phyloP scores from a whole-genome alignment of 2,888 invertebrate genomes.

The Biston betularia region DNA sequence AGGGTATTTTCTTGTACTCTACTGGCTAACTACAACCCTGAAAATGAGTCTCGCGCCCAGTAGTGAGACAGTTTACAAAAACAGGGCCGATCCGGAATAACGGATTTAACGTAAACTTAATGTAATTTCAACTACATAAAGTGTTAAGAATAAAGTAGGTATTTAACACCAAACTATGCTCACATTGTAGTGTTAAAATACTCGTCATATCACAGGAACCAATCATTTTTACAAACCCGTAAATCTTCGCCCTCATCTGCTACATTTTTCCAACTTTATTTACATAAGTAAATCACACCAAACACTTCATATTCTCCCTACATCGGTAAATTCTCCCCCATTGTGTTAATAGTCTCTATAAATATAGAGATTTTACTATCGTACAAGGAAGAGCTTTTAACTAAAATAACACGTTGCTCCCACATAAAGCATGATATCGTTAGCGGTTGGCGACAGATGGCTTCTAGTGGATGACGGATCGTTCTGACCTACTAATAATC shows the following conservation, averaged over 20 bases:
- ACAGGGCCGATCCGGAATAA: too few relatives aligned
- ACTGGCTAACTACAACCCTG: too few relatives aligned
- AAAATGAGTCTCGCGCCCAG: too few relatives aligned
- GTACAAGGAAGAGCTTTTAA: slow-evolving; percentile 57
- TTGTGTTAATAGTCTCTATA: slow-evolving; percentile 42
- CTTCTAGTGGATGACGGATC: slow-evolving; percentile 55
- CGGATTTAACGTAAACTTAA: too few relatives aligned
- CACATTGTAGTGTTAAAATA: too few relatives aligned
- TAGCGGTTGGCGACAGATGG: slow-evolving; percentile 55
- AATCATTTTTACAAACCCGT: neutral
- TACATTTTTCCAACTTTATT: neutral
- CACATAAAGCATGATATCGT: slow-evolving; percentile 44
- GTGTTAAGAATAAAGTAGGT: too few relatives aligned
- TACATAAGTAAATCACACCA: slow-evolving; percentile 19
- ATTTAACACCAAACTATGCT: too few relatives aligned
- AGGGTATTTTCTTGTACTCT: too few relatives aligned
- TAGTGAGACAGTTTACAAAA: too few relatives aligned
- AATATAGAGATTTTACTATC: slow-evolving; percentile 48
- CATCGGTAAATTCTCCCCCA: slow-evolving; percentile 37
- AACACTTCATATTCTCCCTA: slow-evolving; percentile 29
- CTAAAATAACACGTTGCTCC: slow-evolving; percentile 54
- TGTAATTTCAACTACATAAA: neutral
- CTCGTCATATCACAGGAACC: neutral
- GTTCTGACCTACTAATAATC: slow-evolving; percentile 64
- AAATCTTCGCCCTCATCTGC: neutral